A percentile compares a stretch with the other conserved stretches of the same genome.
Conservation (phyloP, 2,797 vertebrate genomes). For the Helicolenus hilgendorfi region DNA sequence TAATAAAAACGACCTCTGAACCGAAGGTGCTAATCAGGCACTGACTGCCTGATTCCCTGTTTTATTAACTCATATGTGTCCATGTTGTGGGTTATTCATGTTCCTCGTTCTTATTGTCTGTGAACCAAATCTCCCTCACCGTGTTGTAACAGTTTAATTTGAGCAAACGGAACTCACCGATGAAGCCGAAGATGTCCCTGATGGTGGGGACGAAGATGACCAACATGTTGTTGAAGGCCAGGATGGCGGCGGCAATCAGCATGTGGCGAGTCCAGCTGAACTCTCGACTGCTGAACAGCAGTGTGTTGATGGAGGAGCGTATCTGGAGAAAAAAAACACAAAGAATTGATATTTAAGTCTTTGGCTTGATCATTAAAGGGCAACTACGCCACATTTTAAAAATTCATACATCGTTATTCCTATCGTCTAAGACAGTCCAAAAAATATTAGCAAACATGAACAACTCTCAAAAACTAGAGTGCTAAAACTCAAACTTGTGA, state of each 20-base stretch:
- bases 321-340: slow-evolving; percentile 88
- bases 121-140: not conserved
- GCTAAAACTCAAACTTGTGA: too few species aligned
- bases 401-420: too few species aligned
- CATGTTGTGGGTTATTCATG: not conserved
- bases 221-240: slow-evolving; percentile 94
- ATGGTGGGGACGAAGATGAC: slow-evolving; percentile 98
- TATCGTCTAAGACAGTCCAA: too few species aligned
- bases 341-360: not conserved
- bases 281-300: slow-evolving; percentile 94
- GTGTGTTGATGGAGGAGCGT: slow-evolving; percentile 93
- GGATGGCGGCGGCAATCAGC: slow-evolving; percentile 92
- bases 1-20: slow-evolving; percentile 37
- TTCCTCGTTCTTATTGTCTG: not conserved
- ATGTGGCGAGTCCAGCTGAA: slow-evolving; percentile 97
- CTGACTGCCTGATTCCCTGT: not conserved
- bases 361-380: not conserved
- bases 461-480: too few species aligned
- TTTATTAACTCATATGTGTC: not conserved
- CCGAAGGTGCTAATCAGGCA: slow-evolving; percentile 18
- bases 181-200: slow-evolving; percentile 99
- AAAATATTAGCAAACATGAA: too few species aligned
- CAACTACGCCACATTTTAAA: too few species aligned
- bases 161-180: slow-evolving; percentile 89
- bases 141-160: not conserved